Conservation (phyloP, 2,113 vertebrate species). For the Rhagologus leucostigma region DNA sequence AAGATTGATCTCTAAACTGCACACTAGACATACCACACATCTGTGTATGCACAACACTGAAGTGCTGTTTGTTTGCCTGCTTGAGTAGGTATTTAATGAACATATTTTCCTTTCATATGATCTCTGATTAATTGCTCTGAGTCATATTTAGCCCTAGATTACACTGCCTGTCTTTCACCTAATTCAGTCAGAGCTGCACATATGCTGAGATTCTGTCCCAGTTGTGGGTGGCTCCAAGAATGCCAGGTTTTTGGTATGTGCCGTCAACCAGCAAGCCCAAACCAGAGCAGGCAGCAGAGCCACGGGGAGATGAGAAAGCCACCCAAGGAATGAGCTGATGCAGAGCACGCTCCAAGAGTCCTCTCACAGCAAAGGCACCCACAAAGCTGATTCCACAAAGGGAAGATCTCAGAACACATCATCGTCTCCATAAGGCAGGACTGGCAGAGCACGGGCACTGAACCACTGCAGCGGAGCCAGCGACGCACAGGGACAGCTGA, state of each 20-base stretch:
- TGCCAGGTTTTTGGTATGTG: background rate
- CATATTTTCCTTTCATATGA: background rate
- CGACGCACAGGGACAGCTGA: accelerated
- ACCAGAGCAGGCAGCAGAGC: background rate
- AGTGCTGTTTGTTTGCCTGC: background rate
- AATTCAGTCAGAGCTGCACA: background rate
- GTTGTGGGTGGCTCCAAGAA: background rate
- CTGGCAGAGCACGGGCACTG: background rate
- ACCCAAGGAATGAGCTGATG: background rate
- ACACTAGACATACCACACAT: background rate
- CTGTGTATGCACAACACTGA: background rate
- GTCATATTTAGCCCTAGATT: background rate
- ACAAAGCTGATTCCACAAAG: background rate
- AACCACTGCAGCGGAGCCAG: background rate
- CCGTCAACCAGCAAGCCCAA: background rate
- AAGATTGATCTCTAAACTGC: background rate
- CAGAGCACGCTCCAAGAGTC: background rate
- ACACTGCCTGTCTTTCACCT: background rate
- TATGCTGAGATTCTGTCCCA: background rate
- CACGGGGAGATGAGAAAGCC: background rate
- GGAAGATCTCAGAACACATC: background rate
- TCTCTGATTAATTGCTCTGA: background rate
- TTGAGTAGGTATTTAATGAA: background rate
- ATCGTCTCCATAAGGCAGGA: accelerated
- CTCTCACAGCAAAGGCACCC: background rate